A percentile compares a stretch with the other conserved stretches of the same genome.
These are phyloP conservation scores for Philhelius pedissequus DNA, from an alignment of 2,888 invertebrate species.

Conservation along the genomic window DNA sequence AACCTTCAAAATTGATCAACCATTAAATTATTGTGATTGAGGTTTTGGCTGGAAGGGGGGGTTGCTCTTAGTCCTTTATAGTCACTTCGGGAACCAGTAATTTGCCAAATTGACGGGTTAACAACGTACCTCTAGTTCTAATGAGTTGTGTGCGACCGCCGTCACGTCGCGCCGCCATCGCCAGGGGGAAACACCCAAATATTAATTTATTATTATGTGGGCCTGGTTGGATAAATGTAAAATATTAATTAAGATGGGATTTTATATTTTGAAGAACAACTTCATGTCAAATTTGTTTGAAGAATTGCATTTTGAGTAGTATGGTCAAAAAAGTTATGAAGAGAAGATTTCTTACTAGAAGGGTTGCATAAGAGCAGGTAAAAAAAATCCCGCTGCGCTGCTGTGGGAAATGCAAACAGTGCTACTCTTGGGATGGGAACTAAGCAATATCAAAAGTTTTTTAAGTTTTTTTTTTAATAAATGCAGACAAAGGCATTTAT, in stretches of 20 bases:
- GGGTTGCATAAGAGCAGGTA: neutral
- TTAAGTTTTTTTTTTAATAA: no score
- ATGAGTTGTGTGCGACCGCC: constrained; percentile 56
- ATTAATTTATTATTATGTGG: constrained; percentile 2
- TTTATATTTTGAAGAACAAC: constrained; percentile 30
- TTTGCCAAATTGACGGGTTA: constrained; percentile 65
- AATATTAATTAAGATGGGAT: constrained; percentile 8
- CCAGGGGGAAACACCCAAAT: neutral
- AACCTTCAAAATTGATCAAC: constrained; percentile 45
- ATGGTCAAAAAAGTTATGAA: constrained; percentile 9
- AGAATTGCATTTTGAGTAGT: constrained; percentile 23
- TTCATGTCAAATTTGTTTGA: constrained; percentile 50
- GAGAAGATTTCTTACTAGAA: neutral
- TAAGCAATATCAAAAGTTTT: neutral
- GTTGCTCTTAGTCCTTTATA: constrained; percentile 10
- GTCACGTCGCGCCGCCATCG: no score
- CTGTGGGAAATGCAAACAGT: constrained; percentile 50
- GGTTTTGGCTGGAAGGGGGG: constrained; percentile 35
- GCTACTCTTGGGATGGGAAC: neutral
- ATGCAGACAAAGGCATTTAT: no score
- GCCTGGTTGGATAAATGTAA: constrained; percentile 16
- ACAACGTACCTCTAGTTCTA: neutral
- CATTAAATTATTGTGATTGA: constrained; percentile 66
- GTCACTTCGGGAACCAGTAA: constrained; percentile 52
- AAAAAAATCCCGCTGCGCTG: neutral